phyloP scores from a whole-genome alignment of 2,113 vertebrate genomes.

The Carlito syrichta region DNA sequence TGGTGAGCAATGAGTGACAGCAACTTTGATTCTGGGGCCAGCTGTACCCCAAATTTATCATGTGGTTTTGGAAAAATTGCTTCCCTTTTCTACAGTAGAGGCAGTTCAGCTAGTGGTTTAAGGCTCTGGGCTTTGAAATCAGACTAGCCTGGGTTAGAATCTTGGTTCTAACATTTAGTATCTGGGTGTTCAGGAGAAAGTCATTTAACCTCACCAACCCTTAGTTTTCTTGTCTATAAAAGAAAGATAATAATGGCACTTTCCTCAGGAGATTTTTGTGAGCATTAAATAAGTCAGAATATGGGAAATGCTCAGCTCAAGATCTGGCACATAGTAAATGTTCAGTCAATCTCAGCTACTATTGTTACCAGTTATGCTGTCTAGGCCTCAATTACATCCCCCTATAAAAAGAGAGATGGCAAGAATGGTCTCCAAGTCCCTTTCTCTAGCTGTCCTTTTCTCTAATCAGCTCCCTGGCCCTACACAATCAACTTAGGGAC shows the following conservation, averaged over 20 bases:
- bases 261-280: neutral
- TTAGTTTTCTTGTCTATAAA: neutral
- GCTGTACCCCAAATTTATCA: neutral
- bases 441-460: neutral
- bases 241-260: neutral
- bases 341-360: neutral
- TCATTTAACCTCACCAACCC: neutral
- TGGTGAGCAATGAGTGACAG: neutral
- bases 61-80: neutral
- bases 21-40: neutral
- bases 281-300: neutral
- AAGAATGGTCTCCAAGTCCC: neutral
- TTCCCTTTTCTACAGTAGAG: neutral
- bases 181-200: neutral
- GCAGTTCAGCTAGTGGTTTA: neutral
- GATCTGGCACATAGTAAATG: neutral
- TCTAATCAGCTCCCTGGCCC: neutral
- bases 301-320: neutral
- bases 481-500: neutral
- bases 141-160: neutral
- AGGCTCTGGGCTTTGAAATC: neutral
- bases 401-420: neutral
- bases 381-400: neutral
- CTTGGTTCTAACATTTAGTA: neutral
- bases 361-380: neutral